These are phyloP conservation scores for Sanderia malayensis DNA, from an alignment of 30 jellyfish, hydroid and myxozoan genomes.

Conservation along the genomic window DNA sequence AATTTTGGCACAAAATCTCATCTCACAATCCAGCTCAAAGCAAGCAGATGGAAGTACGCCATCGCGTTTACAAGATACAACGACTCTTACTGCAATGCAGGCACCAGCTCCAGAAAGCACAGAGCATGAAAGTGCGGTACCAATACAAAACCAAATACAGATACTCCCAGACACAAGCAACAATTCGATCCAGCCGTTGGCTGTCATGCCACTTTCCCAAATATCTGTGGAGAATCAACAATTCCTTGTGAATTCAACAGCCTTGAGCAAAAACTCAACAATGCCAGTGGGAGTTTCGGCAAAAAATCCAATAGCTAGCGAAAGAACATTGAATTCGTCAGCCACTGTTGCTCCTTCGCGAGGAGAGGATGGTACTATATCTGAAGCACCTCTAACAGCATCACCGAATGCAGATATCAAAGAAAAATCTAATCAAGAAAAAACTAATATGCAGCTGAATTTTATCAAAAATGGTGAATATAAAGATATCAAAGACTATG, in stretches of 20 bases:
- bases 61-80: not conserved
- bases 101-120: not conserved
- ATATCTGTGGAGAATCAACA: conserved; percentile 18
- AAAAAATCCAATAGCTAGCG: conserved; percentile 39
- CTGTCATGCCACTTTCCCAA: conserved; percentile 27
- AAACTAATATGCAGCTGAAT: not conserved
- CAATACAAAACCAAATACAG: conserved; percentile 47
- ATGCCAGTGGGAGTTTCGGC: conserved; percentile 34
- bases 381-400: conserved; percentile 35
- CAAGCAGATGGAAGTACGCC: not conserved
- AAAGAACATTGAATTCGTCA: conserved; percentile 22
- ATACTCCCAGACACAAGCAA: conserved; percentile 5
- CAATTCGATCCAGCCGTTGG: conserved; percentile 30
- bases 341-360: conserved; percentile 23
- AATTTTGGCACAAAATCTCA: conserved; percentile 37
- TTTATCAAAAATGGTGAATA: not conserved
- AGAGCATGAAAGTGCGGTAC: not conserved
- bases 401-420: conserved; percentile 28
- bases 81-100: not conserved
- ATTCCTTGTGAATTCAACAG: conserved; percentile 43
- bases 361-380: conserved; percentile 54
- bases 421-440: not conserved
- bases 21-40: not conserved
- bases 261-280: conserved; percentile 32
- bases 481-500: not conserved